A percentile compares a stretch with the other conserved stretches of the same genome.
These are phyloP conservation scores for Odontamblyopus lacepedii DNA, from an alignment of 2,797 vertebrate genomes.

Conservation along the genomic window DNA sequence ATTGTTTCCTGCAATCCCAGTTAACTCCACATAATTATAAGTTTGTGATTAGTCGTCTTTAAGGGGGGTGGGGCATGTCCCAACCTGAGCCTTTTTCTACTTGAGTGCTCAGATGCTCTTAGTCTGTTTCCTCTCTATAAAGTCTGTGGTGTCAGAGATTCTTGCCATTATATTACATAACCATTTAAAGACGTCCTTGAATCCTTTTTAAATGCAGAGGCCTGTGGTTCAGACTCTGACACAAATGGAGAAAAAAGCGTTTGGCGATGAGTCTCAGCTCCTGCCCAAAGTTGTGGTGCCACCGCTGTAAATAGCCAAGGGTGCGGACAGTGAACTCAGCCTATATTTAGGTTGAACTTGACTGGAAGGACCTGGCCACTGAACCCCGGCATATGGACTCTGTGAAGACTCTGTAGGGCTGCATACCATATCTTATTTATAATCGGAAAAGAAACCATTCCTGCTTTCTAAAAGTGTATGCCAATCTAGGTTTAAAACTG, in stretches of 20 bases:
- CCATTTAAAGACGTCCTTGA: background rate
- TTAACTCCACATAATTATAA: background rate
- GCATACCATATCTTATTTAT: background rate
- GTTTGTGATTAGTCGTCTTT: background rate
- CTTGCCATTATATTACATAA: background rate
- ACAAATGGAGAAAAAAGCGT: conserved; percentile 6
- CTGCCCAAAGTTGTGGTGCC: conserved; percentile 50
- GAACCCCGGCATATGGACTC: conserved; percentile 36
- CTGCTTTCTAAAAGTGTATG: too few species aligned
- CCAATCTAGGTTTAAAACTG: too few species aligned
- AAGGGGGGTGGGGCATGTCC: background rate
- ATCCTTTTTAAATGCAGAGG: background rate
- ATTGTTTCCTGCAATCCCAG: background rate
- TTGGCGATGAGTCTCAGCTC: conserved; percentile 43
- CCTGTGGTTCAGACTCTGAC: conserved; percentile 6
- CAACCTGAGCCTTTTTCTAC: background rate
- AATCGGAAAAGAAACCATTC: too few species aligned
- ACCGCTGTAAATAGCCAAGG: conserved; percentile 72
- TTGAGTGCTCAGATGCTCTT: background rate
- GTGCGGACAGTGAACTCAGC: conserved; percentile 64
- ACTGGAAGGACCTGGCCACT: conserved; percentile 47
- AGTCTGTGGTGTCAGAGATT: conserved; percentile 10
- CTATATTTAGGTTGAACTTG: conserved; percentile 73
- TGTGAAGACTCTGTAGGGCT: conserved; percentile 16
- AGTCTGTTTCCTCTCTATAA: background rate